Base-by-base conservation (phyloP, 2,797 vertebrate genomes). In the Phylloscopus collybita region DNA sequence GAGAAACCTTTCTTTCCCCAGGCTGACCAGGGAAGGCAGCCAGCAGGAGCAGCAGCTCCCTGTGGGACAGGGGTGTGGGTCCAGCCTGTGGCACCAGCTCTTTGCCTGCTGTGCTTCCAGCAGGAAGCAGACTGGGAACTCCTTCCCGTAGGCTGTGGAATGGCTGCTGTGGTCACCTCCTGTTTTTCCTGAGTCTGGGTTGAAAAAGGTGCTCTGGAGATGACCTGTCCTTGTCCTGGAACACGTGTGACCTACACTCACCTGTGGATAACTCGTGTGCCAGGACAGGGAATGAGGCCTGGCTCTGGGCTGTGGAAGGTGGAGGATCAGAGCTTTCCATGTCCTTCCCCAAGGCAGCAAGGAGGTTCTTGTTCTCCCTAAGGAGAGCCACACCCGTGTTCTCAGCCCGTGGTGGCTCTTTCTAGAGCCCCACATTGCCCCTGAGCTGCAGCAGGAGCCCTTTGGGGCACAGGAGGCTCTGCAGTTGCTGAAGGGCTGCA, bases 191-290 rank as follows among this genome's bases (percentile, higher is more conserved):
- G 26, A 13, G 34, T 25, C 29, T 85, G 67, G 54, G 42, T 45
- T 62, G 69, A 17, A 73, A 10, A 3, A 25, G 45, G 11, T 61
- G 59, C 62, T 75, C 42, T 53, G 26, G 45, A 45, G 27, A 10
- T 25, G 49, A 10, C 0, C 1, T 56, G 13, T 62, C 16, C 51
- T 42, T 86, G 80, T 27, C 53, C 42, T 34, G 79, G 23, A 6
- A 16, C 21, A 2, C 1, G 3, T 40, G 59, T n/a, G 45, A 5
- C 34, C 5, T 8, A 10, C 27, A 16, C 1, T 47, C 42, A 26
- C 17, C 2, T 21, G 5, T 53, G 56, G 60, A 1, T 82, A 50
- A 17, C 5, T 2, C 1, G 2, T 2, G 17, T 40, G 44, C 57
- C 18, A 14, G 59, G 57, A 8, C 34, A n/a, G 29, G 27, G 40